A percentile compares a stretch with the other conserved stretches of the same genome.
These are phyloP conservation scores for Aphelinus certus DNA, from an alignment of 1,140 invertebrate species.

Conservation along the genomic window DNA sequence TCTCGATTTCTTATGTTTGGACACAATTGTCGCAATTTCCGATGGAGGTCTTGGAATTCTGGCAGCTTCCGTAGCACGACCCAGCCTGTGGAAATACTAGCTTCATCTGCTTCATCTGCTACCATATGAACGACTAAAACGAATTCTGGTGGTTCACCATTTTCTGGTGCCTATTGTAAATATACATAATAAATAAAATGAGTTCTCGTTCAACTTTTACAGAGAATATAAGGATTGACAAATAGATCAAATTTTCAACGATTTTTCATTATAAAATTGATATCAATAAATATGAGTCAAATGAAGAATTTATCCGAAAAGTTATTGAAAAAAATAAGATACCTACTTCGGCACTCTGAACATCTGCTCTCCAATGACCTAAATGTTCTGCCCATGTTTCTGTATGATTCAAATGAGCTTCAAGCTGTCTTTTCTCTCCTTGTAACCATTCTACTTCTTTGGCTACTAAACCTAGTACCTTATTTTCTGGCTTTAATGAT, in stretches of 20 bases:
- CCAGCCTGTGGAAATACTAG: slow-evolving; percentile 80
- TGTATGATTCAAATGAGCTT: slow-evolving; percentile 85
- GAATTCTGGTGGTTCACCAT: slow-evolving; percentile 83
- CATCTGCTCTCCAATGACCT: slow-evolving; percentile 83
- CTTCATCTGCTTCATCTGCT: slow-evolving; percentile 71
- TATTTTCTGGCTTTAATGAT: slow-evolving; percentile 80
- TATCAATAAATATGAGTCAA: background rate
- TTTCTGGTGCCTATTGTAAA: slow-evolving; percentile 72
- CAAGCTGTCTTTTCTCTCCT: slow-evolving; percentile 79
- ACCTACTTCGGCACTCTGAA: slow-evolving; percentile 81
- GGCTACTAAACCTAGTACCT: slow-evolving; percentile 79
- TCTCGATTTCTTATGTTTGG: slow-evolving; percentile 83
- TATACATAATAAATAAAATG: slow-evolving; percentile 20
- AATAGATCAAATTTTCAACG: no score
- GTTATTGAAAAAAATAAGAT: slow-evolving; percentile 21
- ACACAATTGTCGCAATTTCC: slow-evolving; percentile 83
- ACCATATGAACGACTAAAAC: slow-evolving; percentile 83
- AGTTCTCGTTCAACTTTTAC: no score
- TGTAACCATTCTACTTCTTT: slow-evolving; percentile 84
- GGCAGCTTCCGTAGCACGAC: slow-evolving; percentile 82
- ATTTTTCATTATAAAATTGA: background rate
- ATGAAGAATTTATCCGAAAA: background rate
- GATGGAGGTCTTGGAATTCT: slow-evolving; percentile 86
- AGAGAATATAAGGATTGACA: background rate
- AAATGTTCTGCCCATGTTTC: slow-evolving; percentile 90